These are phyloP conservation scores for Lasioglossum pauxillum DNA, from an alignment of 2,888 invertebrate species.

Conservation along the genomic window DNA sequence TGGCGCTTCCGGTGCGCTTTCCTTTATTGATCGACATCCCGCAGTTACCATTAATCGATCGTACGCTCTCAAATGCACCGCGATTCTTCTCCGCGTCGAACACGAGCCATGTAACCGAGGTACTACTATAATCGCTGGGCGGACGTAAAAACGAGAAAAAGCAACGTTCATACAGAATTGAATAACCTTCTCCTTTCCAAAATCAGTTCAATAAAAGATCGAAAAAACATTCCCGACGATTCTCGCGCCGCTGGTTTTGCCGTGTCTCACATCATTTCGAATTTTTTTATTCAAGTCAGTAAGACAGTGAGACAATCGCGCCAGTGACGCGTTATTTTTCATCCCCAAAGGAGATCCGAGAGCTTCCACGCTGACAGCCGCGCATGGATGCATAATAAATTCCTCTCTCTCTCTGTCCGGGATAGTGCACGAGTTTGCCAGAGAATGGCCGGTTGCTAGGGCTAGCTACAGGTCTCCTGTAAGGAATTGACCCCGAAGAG, in stretches of 20 bases:
- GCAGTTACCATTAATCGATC: conserved; percentile 17
- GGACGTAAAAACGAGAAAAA: neutral
- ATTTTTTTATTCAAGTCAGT: conserved; percentile 6
- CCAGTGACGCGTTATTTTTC: conserved; percentile 23
- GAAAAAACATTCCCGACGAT: conserved; percentile 21
- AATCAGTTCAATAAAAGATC: neutral
- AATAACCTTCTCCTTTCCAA: neutral
- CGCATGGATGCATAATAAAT: conserved; percentile 29
- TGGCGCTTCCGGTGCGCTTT: neutral
- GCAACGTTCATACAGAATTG: neutral
- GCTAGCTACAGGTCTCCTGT: conserved; percentile 11
- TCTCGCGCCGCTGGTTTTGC: too few species aligned
- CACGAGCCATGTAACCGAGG: neutral
- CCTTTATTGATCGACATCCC: neutral
- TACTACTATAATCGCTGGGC: too few species aligned
- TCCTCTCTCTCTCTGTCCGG: neutral
- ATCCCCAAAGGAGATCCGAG: conserved; percentile 16
- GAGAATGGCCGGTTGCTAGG: neutral
- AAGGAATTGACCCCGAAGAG: neutral
- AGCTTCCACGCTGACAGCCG: conserved; percentile 11
- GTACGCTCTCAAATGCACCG: neutral
- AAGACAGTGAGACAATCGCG: conserved; percentile 29
- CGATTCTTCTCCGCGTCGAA: neutral
- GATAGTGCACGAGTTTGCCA: conserved; percentile 5
- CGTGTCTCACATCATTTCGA: neutral